A percentile compares a stretch with the other conserved stretches of the same genome.
phyloP scores from a whole-genome alignment of 2,888 invertebrate genomes.

The Ypsolopha scabrella region DNA sequence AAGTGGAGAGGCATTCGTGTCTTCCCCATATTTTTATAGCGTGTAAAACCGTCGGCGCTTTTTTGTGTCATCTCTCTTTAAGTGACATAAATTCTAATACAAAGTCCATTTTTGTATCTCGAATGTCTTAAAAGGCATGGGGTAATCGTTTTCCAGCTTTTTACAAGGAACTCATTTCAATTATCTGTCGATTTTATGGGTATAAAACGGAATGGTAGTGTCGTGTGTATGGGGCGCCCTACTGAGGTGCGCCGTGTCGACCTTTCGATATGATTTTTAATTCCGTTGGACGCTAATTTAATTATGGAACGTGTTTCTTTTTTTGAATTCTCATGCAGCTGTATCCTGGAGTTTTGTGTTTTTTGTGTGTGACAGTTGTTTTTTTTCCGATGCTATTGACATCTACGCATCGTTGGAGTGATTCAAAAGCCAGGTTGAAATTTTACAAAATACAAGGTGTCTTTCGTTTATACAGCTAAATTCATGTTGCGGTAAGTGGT shows the following conservation, averaged over 20 bases:
- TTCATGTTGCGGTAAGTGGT: no score
- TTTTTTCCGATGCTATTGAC: no score
- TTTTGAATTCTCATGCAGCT: constrained; percentile 39
- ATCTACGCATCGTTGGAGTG: no score
- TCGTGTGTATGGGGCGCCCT: constrained; percentile 57
- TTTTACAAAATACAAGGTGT: no score
- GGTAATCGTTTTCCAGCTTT: constrained; percentile 69
- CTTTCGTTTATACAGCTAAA: no score
- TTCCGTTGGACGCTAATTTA: constrained; percentile 63
- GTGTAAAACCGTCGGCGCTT: constrained; percentile 67
- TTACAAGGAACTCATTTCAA: constrained; percentile 71
- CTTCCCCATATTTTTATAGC: constrained; percentile 69
- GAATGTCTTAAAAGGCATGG: constrained; percentile 67
- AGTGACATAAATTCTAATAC: constrained; percentile 71
- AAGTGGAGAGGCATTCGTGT: constrained; percentile 61
- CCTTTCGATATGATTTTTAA: constrained; percentile 41
- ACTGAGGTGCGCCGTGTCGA: constrained; percentile 38
- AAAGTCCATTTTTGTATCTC: constrained; percentile 70
- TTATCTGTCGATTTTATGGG: constrained; percentile 66
- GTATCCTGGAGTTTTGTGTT: constrained; percentile 41
- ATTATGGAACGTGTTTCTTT: constrained; percentile 51
- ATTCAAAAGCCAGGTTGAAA: no score
- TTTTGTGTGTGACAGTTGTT: neutral
- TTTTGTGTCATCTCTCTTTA: constrained; percentile 65
- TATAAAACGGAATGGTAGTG: constrained; percentile 59